These are phyloP conservation scores for Petrocephalus schoutedeni DNA, from an alignment of 2,797 vertebrate species.

Conservation along the genomic window DNA sequence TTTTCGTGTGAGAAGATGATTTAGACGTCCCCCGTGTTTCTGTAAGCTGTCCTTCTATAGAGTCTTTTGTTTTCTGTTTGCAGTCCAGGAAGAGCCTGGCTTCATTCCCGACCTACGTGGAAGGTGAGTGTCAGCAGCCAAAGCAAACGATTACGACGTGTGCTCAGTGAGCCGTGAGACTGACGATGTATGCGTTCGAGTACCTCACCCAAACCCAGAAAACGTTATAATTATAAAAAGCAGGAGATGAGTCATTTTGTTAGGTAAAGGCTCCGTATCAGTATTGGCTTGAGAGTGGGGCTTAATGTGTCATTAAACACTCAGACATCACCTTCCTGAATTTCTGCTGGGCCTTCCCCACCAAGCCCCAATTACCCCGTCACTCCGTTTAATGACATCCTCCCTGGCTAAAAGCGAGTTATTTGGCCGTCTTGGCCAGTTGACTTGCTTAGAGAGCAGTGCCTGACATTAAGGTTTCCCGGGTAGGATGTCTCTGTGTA, in stretches of 20 bases:
- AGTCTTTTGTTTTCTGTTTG: slow-evolving; percentile 42
- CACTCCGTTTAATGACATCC: neutral
- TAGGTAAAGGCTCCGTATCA: neutral
- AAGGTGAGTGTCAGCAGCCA: slow-evolving; percentile 75
- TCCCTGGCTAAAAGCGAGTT: neutral
- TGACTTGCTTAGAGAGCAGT: neutral
- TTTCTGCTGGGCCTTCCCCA: neutral
- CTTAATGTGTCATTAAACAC: neutral
- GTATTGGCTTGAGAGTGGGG: neutral
- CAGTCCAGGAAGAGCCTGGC: slow-evolving; percentile 90
- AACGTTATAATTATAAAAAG: neutral
- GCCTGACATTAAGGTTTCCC: neutral
- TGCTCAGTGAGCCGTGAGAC: neutral
- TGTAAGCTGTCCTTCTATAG: slow-evolving; percentile 47
- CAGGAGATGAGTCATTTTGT: neutral
- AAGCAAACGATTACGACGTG: neutral
- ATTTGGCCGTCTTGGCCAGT: neutral
- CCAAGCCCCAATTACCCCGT: neutral
- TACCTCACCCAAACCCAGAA: neutral
- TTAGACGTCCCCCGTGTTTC: slow-evolving; percentile 24
- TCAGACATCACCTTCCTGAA: neutral
- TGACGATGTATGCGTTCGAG: neutral
- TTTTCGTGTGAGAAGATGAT: neutral
- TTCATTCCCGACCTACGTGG: slow-evolving; percentile 92
- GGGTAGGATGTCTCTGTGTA: neutral